Conservation (phyloP, 2,888 invertebrate genomes). For the Athrips mouffetella region DNA sequence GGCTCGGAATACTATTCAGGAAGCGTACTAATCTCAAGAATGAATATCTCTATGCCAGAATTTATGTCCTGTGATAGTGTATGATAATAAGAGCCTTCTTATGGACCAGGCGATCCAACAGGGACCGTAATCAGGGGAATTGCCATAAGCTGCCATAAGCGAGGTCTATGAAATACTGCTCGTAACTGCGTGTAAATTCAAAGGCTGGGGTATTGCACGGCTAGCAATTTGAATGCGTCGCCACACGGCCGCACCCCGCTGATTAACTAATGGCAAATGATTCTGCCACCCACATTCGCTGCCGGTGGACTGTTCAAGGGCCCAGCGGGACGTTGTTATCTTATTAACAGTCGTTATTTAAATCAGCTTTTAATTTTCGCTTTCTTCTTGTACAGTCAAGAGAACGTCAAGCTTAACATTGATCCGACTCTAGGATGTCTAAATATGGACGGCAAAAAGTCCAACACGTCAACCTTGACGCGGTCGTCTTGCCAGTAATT, state of each 20-base stretch:
- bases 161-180: constrained; percentile 7
- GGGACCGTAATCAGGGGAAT: constrained; percentile 6
- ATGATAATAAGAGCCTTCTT: constrained; percentile 7
- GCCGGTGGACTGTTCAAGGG: background rate
- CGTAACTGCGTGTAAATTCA: constrained; percentile 10
- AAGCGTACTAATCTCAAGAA: background rate
- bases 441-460: no score
- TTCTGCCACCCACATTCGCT: constrained; percentile 11
- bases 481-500: background rate
- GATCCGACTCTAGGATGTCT: no score
- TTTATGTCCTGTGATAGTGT: constrained; percentile 4
- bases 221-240: constrained; percentile 3
- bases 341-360: background rate
- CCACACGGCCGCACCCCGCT: constrained; percentile 12
- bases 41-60: background rate
- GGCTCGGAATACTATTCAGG: background rate
- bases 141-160: constrained; percentile 2
- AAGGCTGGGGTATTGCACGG: constrained; percentile 1
- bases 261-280: constrained; percentile 16
- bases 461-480: background rate
- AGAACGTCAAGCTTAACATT: no score
- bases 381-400: no score
- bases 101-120: background rate
- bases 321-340: background rate
- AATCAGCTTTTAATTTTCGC: background rate